Conservation (phyloP, 1,140 invertebrate genomes). For the Drosophila bocqueti region DNA sequence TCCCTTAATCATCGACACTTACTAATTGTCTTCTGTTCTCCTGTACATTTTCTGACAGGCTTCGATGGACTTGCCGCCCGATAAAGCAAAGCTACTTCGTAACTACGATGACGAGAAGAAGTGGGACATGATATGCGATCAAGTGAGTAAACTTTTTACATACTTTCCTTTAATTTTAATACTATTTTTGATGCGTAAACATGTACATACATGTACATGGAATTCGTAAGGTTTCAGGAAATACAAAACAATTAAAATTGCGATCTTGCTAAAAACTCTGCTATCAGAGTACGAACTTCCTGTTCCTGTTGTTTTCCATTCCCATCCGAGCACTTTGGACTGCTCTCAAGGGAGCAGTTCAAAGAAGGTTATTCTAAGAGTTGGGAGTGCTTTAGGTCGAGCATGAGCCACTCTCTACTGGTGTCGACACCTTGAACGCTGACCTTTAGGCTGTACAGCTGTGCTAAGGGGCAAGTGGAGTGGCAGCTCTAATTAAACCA, state of each 20-base stretch:
- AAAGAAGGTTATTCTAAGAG: conserved; percentile 5
- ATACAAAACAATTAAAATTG: neutral
- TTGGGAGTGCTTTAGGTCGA: conserved; percentile 5
- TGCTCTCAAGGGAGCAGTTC: conserved; percentile 6
- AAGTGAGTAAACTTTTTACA: conserved; percentile 88
- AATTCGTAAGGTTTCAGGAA: neutral
- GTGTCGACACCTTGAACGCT: conserved; percentile 62
- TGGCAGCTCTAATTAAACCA: conserved; percentile 66
- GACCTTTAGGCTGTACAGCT: conserved; percentile 52
- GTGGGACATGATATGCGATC: conserved; percentile 99
- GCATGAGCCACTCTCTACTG: neutral
- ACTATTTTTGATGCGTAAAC: neutral
- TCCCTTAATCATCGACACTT: conserved; percentile 19
- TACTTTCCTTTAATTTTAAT: neutral
- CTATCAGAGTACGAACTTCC: conserved; percentile 25
- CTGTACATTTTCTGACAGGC: conserved; percentile 88
- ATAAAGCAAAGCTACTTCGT: conserved; percentile 98
- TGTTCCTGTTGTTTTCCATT: neutral
- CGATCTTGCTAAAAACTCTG: conserved; percentile 14
- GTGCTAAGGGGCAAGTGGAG: conserved; percentile 21
- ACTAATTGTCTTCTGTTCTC: conserved; percentile 35
- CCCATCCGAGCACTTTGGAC: conserved; percentile 16
- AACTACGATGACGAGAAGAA: conserved; percentile 99
- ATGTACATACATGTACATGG: neutral
- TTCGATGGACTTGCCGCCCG: conserved; percentile 99